Base-by-base conservation (phyloP, 2,888 invertebrate species). In the Diplazon laetatorius region DNA sequence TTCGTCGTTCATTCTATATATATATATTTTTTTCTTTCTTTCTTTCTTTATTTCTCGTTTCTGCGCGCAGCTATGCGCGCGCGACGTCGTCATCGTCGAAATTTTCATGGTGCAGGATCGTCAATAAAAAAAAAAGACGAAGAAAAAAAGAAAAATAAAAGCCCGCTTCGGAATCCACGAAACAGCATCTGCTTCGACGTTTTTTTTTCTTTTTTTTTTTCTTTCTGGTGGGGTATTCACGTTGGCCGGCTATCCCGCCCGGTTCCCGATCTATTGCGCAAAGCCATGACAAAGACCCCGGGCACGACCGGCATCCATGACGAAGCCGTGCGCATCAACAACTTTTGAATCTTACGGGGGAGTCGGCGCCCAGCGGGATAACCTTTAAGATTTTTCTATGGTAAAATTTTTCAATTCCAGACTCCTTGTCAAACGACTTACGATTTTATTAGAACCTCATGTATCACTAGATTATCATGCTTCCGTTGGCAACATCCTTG, bases 391-490 rank as follows among this genome's bases (percentile, higher is more conserved):
- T 25, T 59, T 83, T 81, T 83, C 57, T 57, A 66, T 63, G 50
- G 55, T 75, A 68, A 78, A 70, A 75, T 71, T 75, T n/a, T n/a
- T 52, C 78, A 75, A 85, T 86, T 86, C 83, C 52, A 44, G 84
- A 83, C 60, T 84, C 85, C 86, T 88, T 87, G 88, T 87, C 88
- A 87, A 84, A 85, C 89, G 87, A 88, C 87, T 88, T 89, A 90
- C 89, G 87, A 89, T 90, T 90, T 90, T 90, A 90, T 90, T 90
- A 90, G 87, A 86, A 85, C 87, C 88, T 88, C 20, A 22, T 87
- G 80, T 88, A 84, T 90, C 89, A 89, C 87, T 89, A 89, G 89
- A 89, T 90, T 89, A 87, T 87, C 76, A 50, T 68, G 76, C 69
- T 46, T 59, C 60, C 50, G 50, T 39, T 30, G 55, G 16, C 55